A percentile compares a stretch with the other conserved stretches of the same genome.
phyloP scores from a whole-genome alignment of 2,888 invertebrate species.

The Brachyopa scutellaris region DNA sequence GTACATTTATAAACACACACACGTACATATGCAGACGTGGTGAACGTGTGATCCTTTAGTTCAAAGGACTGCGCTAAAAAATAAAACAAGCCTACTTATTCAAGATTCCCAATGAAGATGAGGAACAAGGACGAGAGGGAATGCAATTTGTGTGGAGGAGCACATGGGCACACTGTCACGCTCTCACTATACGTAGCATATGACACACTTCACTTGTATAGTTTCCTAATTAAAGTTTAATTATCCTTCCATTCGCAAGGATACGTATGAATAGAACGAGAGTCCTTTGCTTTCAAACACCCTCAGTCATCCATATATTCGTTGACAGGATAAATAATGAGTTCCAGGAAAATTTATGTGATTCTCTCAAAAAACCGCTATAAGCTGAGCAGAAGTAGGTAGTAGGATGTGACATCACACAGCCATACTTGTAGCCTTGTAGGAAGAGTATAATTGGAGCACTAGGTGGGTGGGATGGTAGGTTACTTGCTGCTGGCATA shows the following conservation, averaged over 20 bases:
- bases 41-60: conserved; percentile 47
- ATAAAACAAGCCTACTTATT: conserved; percentile 47
- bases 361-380: conserved; percentile 66
- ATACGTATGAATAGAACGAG: conserved; percentile 63
- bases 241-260: conserved; percentile 69
- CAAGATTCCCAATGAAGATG: conserved; percentile 23
- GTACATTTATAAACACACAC: conserved; percentile 12
- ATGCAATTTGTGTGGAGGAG: conserved; percentile 39
- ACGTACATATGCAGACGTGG: conserved; percentile 1
- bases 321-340: conserved; percentile 72
- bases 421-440: neutral
- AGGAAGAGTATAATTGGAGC: conserved; percentile 39
- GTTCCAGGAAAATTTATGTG: conserved; percentile 71
- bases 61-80: conserved; percentile 49
- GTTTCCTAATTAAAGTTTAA: conserved; percentile 73
- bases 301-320: conserved; percentile 70
- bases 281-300: conserved; percentile 68
- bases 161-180: conserved; percentile 58
- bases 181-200: conserved; percentile 65
- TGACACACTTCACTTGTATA: conserved; percentile 72
- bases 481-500: conserved; percentile 64
- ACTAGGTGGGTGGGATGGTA: conserved; percentile 49
- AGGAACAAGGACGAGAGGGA: conserved; percentile 22
- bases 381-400: conserved; percentile 19
- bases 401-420: conserved; percentile 5